These are phyloP conservation scores for Drosophila tripunctata DNA, from an alignment of 2,888 invertebrate genomes.

Conservation along the genomic window DNA sequence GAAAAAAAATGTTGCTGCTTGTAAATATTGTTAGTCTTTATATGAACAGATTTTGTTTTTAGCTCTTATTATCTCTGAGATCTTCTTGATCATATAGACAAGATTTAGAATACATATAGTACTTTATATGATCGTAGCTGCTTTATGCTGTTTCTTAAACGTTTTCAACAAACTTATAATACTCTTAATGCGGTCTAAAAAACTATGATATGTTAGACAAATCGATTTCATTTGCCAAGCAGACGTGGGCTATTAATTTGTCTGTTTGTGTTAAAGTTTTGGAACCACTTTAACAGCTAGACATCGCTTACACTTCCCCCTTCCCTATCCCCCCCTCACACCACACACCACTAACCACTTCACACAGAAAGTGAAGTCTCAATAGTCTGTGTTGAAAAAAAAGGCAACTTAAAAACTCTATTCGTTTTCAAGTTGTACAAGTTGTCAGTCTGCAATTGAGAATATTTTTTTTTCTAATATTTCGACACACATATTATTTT, in stretches of 20 bases:
- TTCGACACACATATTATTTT: conserved; percentile 28
- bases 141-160: too few relatives aligned
- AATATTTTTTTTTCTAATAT: conserved; percentile 26
- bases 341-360: not conserved
- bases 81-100: too few relatives aligned
- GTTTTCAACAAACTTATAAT: too few relatives aligned
- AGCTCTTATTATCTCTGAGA: too few relatives aligned
- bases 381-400: conserved; percentile 26
- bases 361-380: conserved; percentile 37
- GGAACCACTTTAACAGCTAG: conserved; percentile 29
- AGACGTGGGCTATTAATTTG: conserved; percentile 73
- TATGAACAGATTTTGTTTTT: too few relatives aligned
- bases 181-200: too few relatives aligned
- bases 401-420: not conserved
- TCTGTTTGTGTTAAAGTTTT: conserved; percentile 43
- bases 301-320: not conserved
- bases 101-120: too few relatives aligned
- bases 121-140: too few relatives aligned
- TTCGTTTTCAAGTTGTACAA: conserved; percentile 3
- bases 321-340: not conserved
- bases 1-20: too few relatives aligned
- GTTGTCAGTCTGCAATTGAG: conserved; percentile 27
- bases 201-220: conserved; percentile 63
- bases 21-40: too few relatives aligned
- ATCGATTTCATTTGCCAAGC: conserved; percentile 69